Percentiles rank a stretch among this genome's conserved stretches.
phyloP scores from a whole-genome alignment of 2,888 invertebrate genomes.

The Stratiomys singularior region DNA sequence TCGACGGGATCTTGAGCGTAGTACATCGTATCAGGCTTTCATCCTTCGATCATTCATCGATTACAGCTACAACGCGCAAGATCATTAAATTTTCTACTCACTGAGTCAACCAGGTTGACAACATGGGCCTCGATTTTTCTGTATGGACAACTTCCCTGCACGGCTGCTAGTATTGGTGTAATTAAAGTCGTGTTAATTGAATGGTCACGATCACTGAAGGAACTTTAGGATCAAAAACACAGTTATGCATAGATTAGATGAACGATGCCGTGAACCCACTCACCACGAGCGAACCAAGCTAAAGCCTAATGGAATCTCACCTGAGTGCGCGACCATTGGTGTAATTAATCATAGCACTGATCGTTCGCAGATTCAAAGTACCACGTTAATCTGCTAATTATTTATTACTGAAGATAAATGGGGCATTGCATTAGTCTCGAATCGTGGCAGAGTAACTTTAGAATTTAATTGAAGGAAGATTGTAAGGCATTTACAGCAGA shows the following conservation, averaged over 20 bases:
- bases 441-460: not conserved
- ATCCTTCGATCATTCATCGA: conserved; percentile 23
- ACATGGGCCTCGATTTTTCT: conserved; percentile 19
- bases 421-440: conserved; percentile 7
- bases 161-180: conserved; percentile 32
- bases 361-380: not conserved
- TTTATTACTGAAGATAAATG: conserved; percentile 36
- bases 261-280: not conserved
- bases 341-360: conserved; percentile 45
- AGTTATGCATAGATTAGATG: conserved; percentile 20
- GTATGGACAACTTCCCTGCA: conserved; percentile 1
- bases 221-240: conserved; percentile 14
- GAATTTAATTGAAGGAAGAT: too few species aligned
- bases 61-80: not conserved
- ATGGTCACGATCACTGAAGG: conserved; percentile 39
- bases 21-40: not conserved
- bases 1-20: too few species aligned
- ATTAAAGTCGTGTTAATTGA: conserved; percentile 47
- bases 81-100: conserved; percentile 10
- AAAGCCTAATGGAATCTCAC: conserved; percentile 20
- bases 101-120: not conserved
- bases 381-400: conserved; percentile 39
- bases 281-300: not conserved
- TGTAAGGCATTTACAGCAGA: too few species aligned
- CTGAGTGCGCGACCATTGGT: conserved; percentile 31